Conservation (phyloP, 2,113 vertebrate genomes). For the Caracal caracal region DNA sequence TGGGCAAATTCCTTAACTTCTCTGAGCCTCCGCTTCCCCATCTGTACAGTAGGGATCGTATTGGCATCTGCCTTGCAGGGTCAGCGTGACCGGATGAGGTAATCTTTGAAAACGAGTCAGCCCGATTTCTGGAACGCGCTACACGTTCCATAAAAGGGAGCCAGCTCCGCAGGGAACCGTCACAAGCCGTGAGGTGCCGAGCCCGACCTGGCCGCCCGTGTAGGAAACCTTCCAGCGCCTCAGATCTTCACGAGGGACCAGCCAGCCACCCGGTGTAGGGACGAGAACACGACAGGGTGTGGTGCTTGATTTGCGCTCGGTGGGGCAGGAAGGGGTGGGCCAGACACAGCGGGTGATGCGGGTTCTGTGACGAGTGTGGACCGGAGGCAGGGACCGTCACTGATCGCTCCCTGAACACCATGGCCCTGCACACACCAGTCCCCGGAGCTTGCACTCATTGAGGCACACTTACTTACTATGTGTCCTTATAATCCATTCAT, state of each 20-base stretch:
- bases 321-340: too few relatives aligned
- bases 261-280: background rate
- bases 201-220: background rate
- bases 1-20: background rate
- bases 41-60: background rate
- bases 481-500: background rate
- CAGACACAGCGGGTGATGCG: too few relatives aligned
- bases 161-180: accelerated
- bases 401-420: accelerated
- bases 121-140: accelerated
- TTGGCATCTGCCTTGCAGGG: background rate
- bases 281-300: accelerated
- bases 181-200: accelerated
- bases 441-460: accelerated
- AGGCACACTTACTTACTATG: background rate
- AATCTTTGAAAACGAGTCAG: background rate
- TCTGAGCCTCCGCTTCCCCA: background rate
- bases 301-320: background rate
- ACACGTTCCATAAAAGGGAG: background rate
- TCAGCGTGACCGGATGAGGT: background rate
- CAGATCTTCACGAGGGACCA: accelerated
- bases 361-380: background rate
- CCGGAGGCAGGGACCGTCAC: accelerated
- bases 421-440: accelerated
- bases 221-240: background rate